These are phyloP conservation scores for Pycnomerus fuliginosus DNA, from an alignment of 2,888 invertebrate species.

Conservation along the genomic window DNA sequence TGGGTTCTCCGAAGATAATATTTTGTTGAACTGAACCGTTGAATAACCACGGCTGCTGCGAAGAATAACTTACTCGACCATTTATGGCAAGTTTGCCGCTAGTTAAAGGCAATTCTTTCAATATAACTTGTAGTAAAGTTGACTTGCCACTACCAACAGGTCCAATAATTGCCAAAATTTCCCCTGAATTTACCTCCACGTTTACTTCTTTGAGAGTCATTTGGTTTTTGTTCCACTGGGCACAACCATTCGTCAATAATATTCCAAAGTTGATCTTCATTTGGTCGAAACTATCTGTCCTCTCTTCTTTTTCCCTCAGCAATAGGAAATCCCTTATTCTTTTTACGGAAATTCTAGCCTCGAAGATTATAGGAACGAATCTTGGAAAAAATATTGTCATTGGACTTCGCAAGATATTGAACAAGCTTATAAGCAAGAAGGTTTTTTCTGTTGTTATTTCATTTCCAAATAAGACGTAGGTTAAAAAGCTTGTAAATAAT, in stretches of 20 bases:
- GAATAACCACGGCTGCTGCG: constrained; percentile 82
- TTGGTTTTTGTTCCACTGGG: constrained; percentile 61
- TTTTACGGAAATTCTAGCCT: no score
- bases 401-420: no score
- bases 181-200: constrained; percentile 62
- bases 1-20: constrained; percentile 78
- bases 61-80: constrained; percentile 71
- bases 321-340: no score
- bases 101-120: constrained; percentile 69
- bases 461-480: no score
- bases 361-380: no score
- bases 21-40: constrained; percentile 82
- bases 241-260: constrained; percentile 56
- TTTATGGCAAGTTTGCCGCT: constrained; percentile 64
- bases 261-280: no score
- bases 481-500: no score
- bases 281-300: no score
- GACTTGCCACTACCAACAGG: constrained; percentile 64
- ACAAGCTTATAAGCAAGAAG: no score
- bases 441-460: no score
- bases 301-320: no score
- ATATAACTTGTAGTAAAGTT: constrained; percentile 54
- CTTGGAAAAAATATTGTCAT: no score
- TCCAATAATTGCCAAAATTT: constrained; percentile 59
- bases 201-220: constrained; percentile 64